Evolutionary conservation across 2,797 vertebrate species (phyloP), one percentile per base, ranked within the genome.

Genomic region (Pampus argenteus): DNA sequence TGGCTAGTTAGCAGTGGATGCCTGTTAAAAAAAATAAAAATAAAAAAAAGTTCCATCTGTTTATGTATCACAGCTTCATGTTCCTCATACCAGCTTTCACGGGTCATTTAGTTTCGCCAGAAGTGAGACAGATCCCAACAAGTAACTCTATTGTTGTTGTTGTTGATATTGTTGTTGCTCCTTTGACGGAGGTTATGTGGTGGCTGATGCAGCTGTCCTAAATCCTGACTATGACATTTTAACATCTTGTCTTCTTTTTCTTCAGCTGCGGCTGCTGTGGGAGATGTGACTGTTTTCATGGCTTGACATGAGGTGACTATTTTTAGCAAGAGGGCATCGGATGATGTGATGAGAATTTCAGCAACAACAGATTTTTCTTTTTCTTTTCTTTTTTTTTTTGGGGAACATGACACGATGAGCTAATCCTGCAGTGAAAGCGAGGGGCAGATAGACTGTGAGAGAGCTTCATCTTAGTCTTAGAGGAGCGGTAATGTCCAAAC

Each of bases 41-140:
- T n/a, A n/a, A n/a, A n/a, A 73, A 61, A 85, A 81, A 45, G 50
- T 73, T 86, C 73, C 78, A 81, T 87, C 80, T 90, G 83, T 86
- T 85, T 82, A 55, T 76, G 47, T 71, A 61, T 82, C 59, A 50
- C 74, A 61, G 71, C 81, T 62, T 66, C 23, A 8, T 73, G 78
- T 74, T 76, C 73, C 57, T 34, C 79, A 66, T 74, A 74, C 51
- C 51, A 66, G 69, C 78, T 78, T 86, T 83, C 81, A 78, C 79
- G 81, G 76, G 74, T 84, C 69, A 74, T 83, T 88, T 62, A 47
- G 48, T 73, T 51, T n/a, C 69, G 70, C 68, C 66, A 75, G 72
- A 31, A 60, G 67, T 26, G 62, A 84, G 63, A 68, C 6, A 2
- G 50, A 66, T 50, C 47, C 51, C 34, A 59, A 59, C 65, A 70